Base-by-base conservation (phyloP, 2,797 vertebrate genomes). In the Champsocephalus gunnari region DNA sequence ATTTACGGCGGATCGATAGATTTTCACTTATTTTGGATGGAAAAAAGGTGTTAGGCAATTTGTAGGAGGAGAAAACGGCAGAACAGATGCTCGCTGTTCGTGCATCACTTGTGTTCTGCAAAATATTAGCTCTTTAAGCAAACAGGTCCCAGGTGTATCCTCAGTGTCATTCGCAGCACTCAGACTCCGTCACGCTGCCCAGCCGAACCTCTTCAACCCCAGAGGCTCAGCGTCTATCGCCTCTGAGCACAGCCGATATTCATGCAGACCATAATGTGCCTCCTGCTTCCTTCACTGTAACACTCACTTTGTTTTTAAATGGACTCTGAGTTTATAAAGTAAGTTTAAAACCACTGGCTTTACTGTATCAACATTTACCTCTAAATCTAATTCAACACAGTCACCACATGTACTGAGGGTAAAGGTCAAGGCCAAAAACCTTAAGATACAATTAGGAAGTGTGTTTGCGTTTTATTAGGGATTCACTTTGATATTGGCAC, bases 151-250 rank as follows among this genome's bases (percentile, higher is more conserved):
- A 51, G 32, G 59, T 64, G 91, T 75, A 66, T 73, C 21, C 66
- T 73, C 53, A 4, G 74, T 87, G 89, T 89, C 86, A 77, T 85
- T 84, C 77, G 61, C 87, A 87, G 77, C 86, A 81, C 88, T 89
- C 76, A 89, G 79, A 44, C 78, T 47, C 70, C 80, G 83, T 75
- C 69, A 66, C 12, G 56, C 64, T 54, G 77, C 60, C 61, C 77
- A 55, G 75, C 73, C 73, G 66, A 81, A 49, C 62, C 73, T 19
- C 53, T 64, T 43, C 47, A 82, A 56, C 86, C 84, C 84, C 51
- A 8, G 85, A 84, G 81, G 57, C 45, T 66, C 32, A 5, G 7
- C 14, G 88, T 92, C 90, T 92, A 12, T 82, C 89, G 78, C 88
- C 83, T 88, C 38, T 67, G 67, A 87, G 83, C 70, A 83, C 78